These are phyloP conservation scores for Melanotaenia parkinsoni DNA, from an alignment of 2,797 vertebrate genomes.

Conservation along the genomic window DNA sequence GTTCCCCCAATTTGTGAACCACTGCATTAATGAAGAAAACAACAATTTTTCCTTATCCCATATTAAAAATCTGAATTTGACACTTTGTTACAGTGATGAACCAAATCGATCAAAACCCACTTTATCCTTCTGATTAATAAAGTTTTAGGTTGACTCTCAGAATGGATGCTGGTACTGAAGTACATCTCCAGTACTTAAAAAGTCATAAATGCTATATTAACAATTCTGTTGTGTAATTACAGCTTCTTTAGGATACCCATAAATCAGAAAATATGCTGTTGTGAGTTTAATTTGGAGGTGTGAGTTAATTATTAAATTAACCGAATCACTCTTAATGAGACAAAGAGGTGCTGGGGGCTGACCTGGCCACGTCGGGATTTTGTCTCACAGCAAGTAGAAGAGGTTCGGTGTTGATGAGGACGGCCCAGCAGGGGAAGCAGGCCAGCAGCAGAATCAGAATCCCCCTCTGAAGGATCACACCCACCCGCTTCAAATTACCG, in stretches of 20 bases:
- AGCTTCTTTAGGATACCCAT: background rate
- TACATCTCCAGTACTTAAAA: no score
- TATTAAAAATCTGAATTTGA: no score
- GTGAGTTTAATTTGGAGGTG: background rate
- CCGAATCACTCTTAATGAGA: background rate
- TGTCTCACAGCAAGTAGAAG: slow-evolving; percentile 87
- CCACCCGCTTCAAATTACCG: slow-evolving; percentile 90
- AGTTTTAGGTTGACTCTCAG: no score
- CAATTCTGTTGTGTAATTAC: no score
- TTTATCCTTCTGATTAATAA: no score
- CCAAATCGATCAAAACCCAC: no score
- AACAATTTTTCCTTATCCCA: no score
- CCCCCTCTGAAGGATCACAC: slow-evolving; percentile 90
- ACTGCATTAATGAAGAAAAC: no score
- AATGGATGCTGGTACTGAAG: no score
- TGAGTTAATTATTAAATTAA: background rate
- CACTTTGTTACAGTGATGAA: no score
- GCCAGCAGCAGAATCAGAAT: slow-evolving; percentile 88
- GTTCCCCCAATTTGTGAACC: no score
- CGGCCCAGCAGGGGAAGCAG: slow-evolving; percentile 94
- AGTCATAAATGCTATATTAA: no score
- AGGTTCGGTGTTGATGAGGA: slow-evolving; percentile 90
- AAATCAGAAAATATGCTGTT: background rate
- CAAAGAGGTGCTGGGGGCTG: slow-evolving; percentile 1
- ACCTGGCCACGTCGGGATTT: slow-evolving; percentile 89